Conservation (phyloP, 2,888 invertebrate species). For the Xanthia togata region DNA sequence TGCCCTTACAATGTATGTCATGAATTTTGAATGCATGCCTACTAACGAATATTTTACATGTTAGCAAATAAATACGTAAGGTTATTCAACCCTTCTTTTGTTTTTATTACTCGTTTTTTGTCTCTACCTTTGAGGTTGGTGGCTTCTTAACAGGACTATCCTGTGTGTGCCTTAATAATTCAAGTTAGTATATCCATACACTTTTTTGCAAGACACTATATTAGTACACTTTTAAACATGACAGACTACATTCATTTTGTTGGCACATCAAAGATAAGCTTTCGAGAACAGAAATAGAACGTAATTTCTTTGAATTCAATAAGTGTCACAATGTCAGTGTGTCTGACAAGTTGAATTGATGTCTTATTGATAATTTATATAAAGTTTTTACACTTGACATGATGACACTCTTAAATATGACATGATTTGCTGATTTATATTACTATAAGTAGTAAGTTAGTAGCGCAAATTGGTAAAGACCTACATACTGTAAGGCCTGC, state of each 20-base stretch:
- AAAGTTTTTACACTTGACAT: constrained; percentile 13
- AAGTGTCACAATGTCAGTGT: constrained; percentile 43
- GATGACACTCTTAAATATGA: constrained; percentile 20
- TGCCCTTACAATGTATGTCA: too few relatives aligned
- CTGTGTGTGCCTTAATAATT: too few relatives aligned
- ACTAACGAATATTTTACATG: too few relatives aligned
- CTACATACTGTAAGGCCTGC: neutral
- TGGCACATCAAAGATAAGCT: constrained; percentile 34
- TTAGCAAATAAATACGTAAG: too few relatives aligned
- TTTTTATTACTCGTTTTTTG: too few relatives aligned
- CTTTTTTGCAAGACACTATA: too few relatives aligned
- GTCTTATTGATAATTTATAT: constrained; percentile 23
- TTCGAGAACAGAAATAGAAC: constrained; percentile 29
- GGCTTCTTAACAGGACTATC: too few relatives aligned
- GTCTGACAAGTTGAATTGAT: constrained; percentile 28
- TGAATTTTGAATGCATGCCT: too few relatives aligned
- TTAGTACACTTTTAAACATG: neutral
- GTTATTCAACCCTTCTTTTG: too few relatives aligned
- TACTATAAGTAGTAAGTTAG: neutral
- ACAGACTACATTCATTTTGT: constrained; percentile 10
- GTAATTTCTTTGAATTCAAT: constrained; percentile 44
- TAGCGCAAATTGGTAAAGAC: neutral
- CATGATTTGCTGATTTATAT: constrained; percentile 13
- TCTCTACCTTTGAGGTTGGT: too few relatives aligned
- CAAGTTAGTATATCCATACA: too few relatives aligned